phyloP scores from a whole-genome alignment of 2,797 vertebrate species.

The Neopelma chrysocephalum region DNA sequence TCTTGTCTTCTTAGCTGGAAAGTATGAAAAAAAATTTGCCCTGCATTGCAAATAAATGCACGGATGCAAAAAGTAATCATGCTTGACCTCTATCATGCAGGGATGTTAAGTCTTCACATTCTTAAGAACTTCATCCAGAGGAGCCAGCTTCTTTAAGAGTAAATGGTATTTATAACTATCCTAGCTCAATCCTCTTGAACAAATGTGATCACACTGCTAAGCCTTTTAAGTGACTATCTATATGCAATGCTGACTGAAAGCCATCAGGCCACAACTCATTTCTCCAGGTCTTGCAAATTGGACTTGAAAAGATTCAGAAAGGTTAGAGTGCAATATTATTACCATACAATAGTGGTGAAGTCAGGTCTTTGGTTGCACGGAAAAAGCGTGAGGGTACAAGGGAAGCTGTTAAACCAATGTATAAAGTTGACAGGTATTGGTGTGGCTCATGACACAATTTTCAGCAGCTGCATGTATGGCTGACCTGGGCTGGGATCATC shows the following conservation, averaged over 20 bases:
- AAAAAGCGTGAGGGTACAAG: background rate
- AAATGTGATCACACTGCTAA: background rate
- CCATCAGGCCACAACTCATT: background rate
- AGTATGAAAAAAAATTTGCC: background rate
- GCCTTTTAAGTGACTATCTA: background rate
- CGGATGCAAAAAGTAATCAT: background rate
- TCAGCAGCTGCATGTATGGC: background rate
- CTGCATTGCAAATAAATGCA: background rate
- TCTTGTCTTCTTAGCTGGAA: background rate
- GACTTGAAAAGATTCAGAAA: background rate
- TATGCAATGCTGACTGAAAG: constrained; percentile 2
- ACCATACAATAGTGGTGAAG: background rate
- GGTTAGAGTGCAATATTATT: background rate
- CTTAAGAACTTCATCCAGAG: constrained; percentile 2
- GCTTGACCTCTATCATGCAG: background rate
- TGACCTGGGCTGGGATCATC: background rate
- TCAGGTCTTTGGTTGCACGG: background rate
- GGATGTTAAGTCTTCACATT: background rate
- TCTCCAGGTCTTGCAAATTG: background rate
- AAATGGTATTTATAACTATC: background rate
- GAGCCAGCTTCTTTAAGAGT: background rate
- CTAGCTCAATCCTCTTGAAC: background rate
- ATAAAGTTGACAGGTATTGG: background rate
- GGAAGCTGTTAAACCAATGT: background rate
- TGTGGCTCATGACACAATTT: background rate